Evolutionary conservation across 2,113 vertebrate genomes (phyloP), one percentile per base, ranked within the genome.

Genomic region (Oncorhynchus tshawytscha): DNA sequence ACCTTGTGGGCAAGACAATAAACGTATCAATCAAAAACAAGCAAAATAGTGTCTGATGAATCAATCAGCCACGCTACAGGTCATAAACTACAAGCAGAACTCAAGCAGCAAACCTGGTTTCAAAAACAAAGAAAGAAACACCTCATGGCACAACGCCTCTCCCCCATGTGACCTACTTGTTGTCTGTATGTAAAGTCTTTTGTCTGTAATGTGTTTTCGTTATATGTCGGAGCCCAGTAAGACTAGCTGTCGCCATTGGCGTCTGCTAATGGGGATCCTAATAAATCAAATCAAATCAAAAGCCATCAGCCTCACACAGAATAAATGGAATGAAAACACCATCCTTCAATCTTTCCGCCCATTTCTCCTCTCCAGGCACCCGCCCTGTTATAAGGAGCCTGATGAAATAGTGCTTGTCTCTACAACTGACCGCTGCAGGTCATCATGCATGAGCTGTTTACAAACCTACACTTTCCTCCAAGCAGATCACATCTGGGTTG

Each of bases 281-380:
- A 45, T 39, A 39, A 39, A 39, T 45, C 39, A 45, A 45, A 45
- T 45, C 0, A 39, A 39, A 11, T 45, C 34, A 39, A 8, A 22
- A 49, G n/a, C 4, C 67, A 68, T 39, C 29, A 27, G 12, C 29
- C 3, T 8, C 62, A 25, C 62, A 2, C 18, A 72, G 71, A 71
- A 16, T 9, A 70, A 70, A 71, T 67, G 51, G 27, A 15, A 31
- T 11, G 27, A 65, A 85, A 85, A 82, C 81, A 73, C 81, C 79
- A 76, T 24, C n/a, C 60, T 69, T 70, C 72, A 78, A 87, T 27
- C 12, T 25, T 67, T 87, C 67, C 81, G 69, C 25, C 57, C 54
- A 76, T 73, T 70, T 71, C 70, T 60, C 45, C 13, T 59, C 66
- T 31, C 6, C 66, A 16, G 24, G 12, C 24, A 67, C 24, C 25